Evolutionary conservation across 2,888 invertebrate species (phyloP).

Genomic region (Apotomis capreana): DNA sequence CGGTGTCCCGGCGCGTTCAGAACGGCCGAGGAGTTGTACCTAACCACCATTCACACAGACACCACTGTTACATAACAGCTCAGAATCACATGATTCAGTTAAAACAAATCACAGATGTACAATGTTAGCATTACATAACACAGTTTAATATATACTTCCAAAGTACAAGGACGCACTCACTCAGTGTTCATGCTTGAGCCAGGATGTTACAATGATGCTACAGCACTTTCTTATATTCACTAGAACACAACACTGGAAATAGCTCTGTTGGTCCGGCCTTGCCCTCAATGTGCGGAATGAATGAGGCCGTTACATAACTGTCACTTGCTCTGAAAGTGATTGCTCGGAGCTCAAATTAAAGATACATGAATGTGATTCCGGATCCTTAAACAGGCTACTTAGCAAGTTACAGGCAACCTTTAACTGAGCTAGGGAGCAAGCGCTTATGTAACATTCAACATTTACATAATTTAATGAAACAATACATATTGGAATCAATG

Average conservation of each 20-base stretch:
- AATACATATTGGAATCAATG: slow-evolving; percentile 75
- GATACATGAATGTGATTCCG: slow-evolving; percentile 50
- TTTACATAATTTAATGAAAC: slow-evolving; percentile 70
- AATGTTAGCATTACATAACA: slow-evolving; percentile 56
- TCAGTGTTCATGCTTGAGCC: slow-evolving; percentile 25
- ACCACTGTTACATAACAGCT: slow-evolving; percentile 73
- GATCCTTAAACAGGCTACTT: slow-evolving; percentile 23
- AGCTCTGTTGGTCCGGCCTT: slow-evolving; percentile 56
- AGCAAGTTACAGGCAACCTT: slow-evolving; percentile 28
- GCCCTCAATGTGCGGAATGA: slow-evolving; percentile 59
- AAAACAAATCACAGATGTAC: slow-evolving; percentile 62
- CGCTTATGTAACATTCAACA: slow-evolving; percentile 66
- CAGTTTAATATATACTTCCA: slow-evolving; percentile 52
- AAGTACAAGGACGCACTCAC: slow-evolving; percentile 60
- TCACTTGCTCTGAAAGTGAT: slow-evolving; percentile 58
- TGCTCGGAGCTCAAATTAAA: slow-evolving; percentile 48
- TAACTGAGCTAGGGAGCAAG: slow-evolving; percentile 48
- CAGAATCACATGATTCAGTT: slow-evolving; percentile 69
- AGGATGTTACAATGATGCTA: slow-evolving; percentile 8
- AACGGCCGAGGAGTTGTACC: slow-evolving; percentile 58
- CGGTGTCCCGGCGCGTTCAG: slow-evolving; percentile 56
- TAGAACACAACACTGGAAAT: slow-evolving; percentile 43
- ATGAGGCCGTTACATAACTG: slow-evolving; percentile 73
- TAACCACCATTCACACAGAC: slow-evolving; percentile 60
- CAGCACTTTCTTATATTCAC: slow-evolving; percentile 32